Base-by-base conservation (phyloP, 2,888 invertebrate species). In the Hanleya hanleyi region DNA sequence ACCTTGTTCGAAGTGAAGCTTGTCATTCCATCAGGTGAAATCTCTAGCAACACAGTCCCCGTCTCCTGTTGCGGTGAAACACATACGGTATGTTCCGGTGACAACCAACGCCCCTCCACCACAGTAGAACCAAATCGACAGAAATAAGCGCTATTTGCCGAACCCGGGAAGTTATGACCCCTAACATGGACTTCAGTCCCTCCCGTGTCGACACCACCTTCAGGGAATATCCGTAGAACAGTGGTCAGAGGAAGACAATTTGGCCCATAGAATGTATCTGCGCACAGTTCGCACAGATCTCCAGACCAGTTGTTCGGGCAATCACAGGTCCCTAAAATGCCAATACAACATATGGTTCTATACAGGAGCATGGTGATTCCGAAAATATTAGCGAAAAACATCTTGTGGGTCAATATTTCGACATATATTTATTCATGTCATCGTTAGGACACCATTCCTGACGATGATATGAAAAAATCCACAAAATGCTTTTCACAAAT, bases 101-200 rank as follows among this genome's bases (percentile, higher is more conserved):
- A 76, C 26, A 74, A 9, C 73, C 79, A 75, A 9, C 67, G 75
- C 7, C 77, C 81, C 49, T 67, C 70, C 3, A 73, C 73, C 18
- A 76, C 69, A 18, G 15, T 36, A 29, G 38, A 49, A 37, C 76
- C 80, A 64, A 77, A 77, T 64, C 68, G 71, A 73, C 81, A 81
- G 36, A 32, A 69, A 65, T 79, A 80, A 1, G 69, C 22, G 29
- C 65, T 67, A 33, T 67, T 71, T 5, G 66, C 37, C 4, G 74
- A 71, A 49, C 79, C 72, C 1, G 79, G 79, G 49, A 81, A 80
- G 70, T 81, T 81, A 50, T 77, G 77, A 6, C 81, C 81, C 62
- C 70, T 70, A n/a, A 78, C 64, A 57, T 77, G 77, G 18, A 81
- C 72, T 7, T 33, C 62, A 6, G 74, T 70, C 15, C 70, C 74